A percentile compares a stretch with the other conserved stretches of the same genome.
Conservation (phyloP, 2,888 invertebrate genomes). For the Dioctria rufipes region DNA sequence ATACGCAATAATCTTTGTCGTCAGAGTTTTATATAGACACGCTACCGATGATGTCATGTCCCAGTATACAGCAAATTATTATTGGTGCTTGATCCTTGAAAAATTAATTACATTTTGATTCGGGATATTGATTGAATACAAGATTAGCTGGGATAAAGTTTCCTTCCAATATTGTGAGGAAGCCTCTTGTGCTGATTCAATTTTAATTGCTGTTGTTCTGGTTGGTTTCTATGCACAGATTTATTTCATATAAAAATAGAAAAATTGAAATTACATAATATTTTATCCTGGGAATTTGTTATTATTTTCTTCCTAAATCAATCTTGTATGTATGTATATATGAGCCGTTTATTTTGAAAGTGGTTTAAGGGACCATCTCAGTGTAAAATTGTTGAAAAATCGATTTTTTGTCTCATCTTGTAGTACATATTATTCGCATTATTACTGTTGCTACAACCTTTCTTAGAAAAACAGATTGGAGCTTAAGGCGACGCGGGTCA, state of each 20-base stretch:
- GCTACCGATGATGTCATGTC: conserved; percentile 12
- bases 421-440: no score
- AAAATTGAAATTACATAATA: no score
- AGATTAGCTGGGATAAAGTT: conserved; percentile 22
- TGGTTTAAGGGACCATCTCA: no score
- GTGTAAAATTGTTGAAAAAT: no score
- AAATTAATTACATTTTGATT: conserved; percentile 42
- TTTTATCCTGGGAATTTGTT: no score
- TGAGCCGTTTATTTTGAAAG: no score
- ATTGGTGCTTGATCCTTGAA: conserved; percentile 5
- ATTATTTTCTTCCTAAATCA: no score
- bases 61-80: conserved; percentile 6
- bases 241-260: not conserved
- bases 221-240: conserved; percentile 6
- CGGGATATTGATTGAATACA: conserved; percentile 28
- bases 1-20: conserved; percentile 21
- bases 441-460: no score
- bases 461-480: no score
- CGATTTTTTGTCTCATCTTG: no score
- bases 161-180: not conserved
- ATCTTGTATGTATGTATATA: no score
- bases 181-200: conserved; percentile 6
- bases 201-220: conserved; percentile 16
- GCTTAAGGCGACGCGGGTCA: no score
- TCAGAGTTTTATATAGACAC: conserved; percentile 28